A percentile compares a stretch with the other conserved stretches of the same genome.
Conservation (phyloP, 1,140 invertebrate genomes). For the Solenopsis fugax region DNA sequence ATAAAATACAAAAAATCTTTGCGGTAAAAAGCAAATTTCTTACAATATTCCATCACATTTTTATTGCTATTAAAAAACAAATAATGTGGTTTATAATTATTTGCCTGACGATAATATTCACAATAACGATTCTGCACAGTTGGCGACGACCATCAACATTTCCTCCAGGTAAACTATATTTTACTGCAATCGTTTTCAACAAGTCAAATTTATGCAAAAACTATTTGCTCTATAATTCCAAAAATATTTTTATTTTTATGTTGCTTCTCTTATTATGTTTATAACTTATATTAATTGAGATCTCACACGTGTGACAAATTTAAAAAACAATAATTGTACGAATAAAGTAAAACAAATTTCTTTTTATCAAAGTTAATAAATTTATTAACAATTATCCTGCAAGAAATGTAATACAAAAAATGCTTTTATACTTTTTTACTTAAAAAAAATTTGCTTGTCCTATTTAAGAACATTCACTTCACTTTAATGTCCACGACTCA, state of each 20-base stretch:
- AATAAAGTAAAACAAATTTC: background rate
- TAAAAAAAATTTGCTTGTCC: background rate
- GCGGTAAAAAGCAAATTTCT: background rate
- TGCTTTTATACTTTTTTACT: background rate
- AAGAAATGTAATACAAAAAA: background rate
- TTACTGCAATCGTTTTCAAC: background rate
- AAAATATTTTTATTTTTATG: background rate
- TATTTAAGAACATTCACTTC: background rate
- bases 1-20: background rate
- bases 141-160: constrained; percentile 26
- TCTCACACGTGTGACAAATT: background rate
- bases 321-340: background rate
- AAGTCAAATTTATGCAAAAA: background rate
- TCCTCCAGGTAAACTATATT: constrained; percentile 59
- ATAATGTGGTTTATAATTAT: constrained; percentile 58
- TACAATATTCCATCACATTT: background rate
- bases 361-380: background rate
- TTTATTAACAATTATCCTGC: background rate
- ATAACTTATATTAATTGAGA: background rate
- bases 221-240: background rate
- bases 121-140: constrained; percentile 13
- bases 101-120: constrained; percentile 20
- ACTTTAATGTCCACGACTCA: background rate
- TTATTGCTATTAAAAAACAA: background rate
- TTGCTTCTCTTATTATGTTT: background rate